Percentiles rank a stretch among this genome's conserved stretches.
phyloP scores from a whole-genome alignment of 2,113 vertebrate species.

The Callipepla californica region DNA sequence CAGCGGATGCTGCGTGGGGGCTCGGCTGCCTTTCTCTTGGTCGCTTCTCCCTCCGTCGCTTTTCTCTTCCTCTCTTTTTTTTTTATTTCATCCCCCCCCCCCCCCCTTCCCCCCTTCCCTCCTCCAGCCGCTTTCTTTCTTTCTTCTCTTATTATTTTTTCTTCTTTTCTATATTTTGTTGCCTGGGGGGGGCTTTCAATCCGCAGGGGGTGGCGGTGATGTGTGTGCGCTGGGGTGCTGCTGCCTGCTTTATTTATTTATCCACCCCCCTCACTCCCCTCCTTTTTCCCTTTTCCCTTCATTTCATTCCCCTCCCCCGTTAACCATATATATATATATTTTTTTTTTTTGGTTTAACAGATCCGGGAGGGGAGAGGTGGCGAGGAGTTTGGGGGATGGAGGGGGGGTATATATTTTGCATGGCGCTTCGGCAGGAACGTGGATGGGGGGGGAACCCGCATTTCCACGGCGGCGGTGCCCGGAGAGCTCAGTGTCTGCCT shows the following conservation, averaged over 20 bases:
- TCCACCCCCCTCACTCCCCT: neutral
- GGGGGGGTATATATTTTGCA: neutral
- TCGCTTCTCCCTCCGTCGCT: too few relatives aligned
- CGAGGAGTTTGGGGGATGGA: neutral
- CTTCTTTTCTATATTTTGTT: neutral
- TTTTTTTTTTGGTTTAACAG: neutral
- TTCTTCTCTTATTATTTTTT: neutral
- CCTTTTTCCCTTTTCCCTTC: neutral
- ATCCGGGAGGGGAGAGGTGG: constrained; percentile 10
- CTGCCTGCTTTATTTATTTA: neutral
- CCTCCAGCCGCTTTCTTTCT: neutral
- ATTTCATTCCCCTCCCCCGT: neutral
- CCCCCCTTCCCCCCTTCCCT: too few relatives aligned
- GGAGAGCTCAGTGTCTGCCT: neutral
- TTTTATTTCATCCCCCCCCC: neutral
- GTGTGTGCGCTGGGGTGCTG: neutral
- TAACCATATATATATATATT: neutral
- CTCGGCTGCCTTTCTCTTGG: neutral
- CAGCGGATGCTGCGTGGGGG: constrained; percentile 32
- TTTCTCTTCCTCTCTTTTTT: neutral
- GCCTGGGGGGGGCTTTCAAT: neutral
- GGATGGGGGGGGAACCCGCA: constrained; percentile 35
- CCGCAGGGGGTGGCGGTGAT: neutral
- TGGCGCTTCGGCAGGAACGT: constrained; percentile 42
- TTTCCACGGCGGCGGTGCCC: neutral